A percentile compares a stretch with the other conserved stretches of the same genome.
Conservation (phyloP, 2,113 vertebrate genomes). For the Chionis minor region DNA sequence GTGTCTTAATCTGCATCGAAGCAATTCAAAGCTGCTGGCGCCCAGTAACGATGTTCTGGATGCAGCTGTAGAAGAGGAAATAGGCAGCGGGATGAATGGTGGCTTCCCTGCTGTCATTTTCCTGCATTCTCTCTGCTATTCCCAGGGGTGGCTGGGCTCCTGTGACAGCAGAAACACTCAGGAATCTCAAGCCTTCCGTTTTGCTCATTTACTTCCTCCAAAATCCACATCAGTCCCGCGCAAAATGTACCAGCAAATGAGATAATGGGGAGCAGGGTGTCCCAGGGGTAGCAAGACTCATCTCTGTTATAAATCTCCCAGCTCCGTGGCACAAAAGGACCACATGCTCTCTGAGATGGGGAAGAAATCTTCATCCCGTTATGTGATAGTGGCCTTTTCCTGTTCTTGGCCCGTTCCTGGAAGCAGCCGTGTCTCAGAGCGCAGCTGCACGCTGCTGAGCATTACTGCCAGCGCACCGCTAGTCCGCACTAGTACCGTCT, state of each 20-base stretch:
- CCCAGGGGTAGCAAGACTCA: background rate
- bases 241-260: background rate
- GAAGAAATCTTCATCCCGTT: background rate
- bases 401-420: background rate
- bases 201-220: background rate
- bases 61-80: background rate
- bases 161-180: background rate
- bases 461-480: background rate
- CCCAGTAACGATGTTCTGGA: background rate
- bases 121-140: background rate
- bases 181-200: background rate
- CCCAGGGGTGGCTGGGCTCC: background rate
- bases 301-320: background rate
- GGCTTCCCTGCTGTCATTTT: background rate
- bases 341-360: background rate
- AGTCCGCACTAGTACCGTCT: background rate
- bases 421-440: background rate
- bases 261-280: background rate
- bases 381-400: background rate
- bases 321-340: background rate
- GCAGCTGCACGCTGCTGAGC: background rate
- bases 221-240: background rate
- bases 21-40: background rate
- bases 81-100: accelerated
- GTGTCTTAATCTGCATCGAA: background rate